Evolutionary conservation across 2,797 vertebrate species (phyloP).

Genomic region (Chelmon rostratus): DNA sequence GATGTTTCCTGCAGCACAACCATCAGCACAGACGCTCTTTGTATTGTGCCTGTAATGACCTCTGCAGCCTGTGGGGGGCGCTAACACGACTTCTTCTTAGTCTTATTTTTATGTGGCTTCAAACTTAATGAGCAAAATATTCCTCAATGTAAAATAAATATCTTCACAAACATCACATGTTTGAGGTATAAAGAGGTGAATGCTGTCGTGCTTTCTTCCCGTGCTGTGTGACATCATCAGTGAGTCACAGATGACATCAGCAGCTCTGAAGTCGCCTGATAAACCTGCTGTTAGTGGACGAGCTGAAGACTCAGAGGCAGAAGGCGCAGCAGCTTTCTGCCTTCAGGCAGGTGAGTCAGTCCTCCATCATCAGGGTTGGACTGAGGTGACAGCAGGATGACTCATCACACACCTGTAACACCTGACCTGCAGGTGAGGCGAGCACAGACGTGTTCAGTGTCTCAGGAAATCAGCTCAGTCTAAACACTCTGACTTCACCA

Average conservation of each 20-base stretch:
- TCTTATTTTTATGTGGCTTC: too few species aligned
- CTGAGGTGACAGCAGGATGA: neutral
- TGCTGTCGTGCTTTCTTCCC: neutral
- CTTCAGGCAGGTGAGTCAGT: constrained; percentile 28
- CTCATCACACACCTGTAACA: neutral
- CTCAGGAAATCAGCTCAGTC: neutral
- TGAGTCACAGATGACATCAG: constrained; percentile 45
- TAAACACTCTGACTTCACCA: too few species aligned
- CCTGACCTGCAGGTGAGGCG: neutral
- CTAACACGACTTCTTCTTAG: too few species aligned
- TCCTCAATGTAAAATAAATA: too few species aligned
- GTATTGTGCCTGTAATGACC: too few species aligned
- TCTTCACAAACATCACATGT: too few species aligned
- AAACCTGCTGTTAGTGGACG: neutral
- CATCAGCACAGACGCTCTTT: too few species aligned
- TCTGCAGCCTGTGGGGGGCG: too few species aligned
- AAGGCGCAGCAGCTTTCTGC: neutral
- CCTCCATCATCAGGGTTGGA: neutral
- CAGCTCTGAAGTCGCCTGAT: neutral
- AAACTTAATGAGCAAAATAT: too few species aligned
- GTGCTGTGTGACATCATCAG: constrained; percentile 18
- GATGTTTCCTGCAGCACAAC: too few species aligned
- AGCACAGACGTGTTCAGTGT: neutral
- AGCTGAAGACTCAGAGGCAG: neutral
- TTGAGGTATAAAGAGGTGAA: too few species aligned